Conservation (phyloP, 2,113 vertebrate species). For the Hystrix cristata region DNA sequence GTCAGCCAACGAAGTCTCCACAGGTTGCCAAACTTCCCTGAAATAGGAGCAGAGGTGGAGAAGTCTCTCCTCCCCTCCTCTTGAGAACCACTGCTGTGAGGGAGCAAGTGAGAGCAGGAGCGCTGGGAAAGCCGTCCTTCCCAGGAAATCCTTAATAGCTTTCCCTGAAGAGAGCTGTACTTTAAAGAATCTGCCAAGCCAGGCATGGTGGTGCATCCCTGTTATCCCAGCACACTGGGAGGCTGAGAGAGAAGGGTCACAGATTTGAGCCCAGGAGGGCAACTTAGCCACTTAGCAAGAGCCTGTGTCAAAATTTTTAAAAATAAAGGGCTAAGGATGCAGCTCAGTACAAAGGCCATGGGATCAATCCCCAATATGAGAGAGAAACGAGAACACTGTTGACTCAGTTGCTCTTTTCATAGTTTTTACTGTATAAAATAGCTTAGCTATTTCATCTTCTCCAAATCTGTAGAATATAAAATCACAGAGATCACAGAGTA, state of each 20-base stretch:
- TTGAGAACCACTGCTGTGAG: background rate
- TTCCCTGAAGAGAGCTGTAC: background rate
- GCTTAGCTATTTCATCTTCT: background rate
- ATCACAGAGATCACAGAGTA: background rate
- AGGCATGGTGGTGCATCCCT: background rate
- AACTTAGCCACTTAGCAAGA: background rate
- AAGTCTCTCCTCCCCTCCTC: background rate
- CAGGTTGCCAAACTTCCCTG: background rate
- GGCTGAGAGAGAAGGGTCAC: background rate
- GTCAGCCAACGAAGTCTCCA: background rate
- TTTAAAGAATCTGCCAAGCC: background rate
- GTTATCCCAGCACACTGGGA: background rate
- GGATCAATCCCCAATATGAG: background rate
- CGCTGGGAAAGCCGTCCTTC: background rate
- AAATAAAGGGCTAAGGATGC: background rate
- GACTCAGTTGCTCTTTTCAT: background rate
- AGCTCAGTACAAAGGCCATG: background rate
- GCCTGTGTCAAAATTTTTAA: background rate
- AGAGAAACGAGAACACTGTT: background rate
- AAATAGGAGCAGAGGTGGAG: rapidly evolving
- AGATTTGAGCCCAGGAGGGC: background rate
- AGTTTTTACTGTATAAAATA: background rate
- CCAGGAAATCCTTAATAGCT: background rate
- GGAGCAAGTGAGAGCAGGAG: background rate
- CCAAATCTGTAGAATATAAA: background rate